phyloP scores from a whole-genome alignment of 2,888 invertebrate species.

The Luperina nickerlii region DNA sequence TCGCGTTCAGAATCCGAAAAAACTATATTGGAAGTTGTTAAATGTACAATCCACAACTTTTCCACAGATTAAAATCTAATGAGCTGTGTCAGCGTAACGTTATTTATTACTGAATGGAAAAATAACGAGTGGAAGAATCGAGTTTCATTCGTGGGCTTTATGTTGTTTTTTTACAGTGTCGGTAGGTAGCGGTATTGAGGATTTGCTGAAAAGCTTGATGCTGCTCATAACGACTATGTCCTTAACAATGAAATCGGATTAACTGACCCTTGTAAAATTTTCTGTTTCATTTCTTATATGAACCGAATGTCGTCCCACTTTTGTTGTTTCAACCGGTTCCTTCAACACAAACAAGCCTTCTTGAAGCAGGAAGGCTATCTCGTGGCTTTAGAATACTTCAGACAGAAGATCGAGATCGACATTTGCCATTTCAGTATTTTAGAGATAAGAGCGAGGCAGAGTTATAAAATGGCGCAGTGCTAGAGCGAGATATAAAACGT shows the following conservation, averaged over 20 bases:
- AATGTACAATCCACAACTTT: no score
- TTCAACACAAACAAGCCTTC: slow-evolving; percentile 33
- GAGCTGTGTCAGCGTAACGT: slow-evolving; percentile 40
- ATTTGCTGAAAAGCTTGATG: slow-evolving; percentile 12
- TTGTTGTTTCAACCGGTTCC: slow-evolving; percentile 6
- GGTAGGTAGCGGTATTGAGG: background rate
- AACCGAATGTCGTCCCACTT: background rate
- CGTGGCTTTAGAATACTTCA: slow-evolving; percentile 58
- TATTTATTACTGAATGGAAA: slow-evolving; percentile 43
- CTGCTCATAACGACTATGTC: slow-evolving; percentile 1
- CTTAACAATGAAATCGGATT: slow-evolving; percentile 4
- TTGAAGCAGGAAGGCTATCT: slow-evolving; percentile 46
- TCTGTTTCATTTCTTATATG: background rate
- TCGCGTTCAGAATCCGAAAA: no score
- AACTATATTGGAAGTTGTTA: no score
- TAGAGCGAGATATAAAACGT: slow-evolving; percentile 50
- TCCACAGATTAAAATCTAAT: slow-evolving; percentile 36
- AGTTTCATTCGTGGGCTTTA: slow-evolving; percentile 23
- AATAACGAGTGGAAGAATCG: slow-evolving; percentile 18
- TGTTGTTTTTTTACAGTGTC: slow-evolving; percentile 14
- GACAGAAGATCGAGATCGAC: slow-evolving; percentile 63
- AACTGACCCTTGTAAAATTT: background rate
- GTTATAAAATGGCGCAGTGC: slow-evolving; percentile 29
- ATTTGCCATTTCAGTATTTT: slow-evolving; percentile 66
- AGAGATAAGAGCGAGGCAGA: slow-evolving; percentile 56